Conservation (phyloP, 2,113 vertebrate genomes). For the Ivindomyrus marchei region DNA sequence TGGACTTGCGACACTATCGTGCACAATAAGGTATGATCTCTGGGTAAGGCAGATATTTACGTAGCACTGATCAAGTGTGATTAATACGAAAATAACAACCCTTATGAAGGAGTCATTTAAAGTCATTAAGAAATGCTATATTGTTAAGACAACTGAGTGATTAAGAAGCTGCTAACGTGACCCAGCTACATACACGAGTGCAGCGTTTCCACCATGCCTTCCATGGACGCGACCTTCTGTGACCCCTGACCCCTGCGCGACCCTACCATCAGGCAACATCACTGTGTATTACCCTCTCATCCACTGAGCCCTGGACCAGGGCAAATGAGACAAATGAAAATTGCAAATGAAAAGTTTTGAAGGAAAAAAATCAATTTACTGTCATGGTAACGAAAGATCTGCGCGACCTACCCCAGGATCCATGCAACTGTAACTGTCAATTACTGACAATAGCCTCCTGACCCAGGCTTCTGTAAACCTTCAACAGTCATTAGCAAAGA, state of each 20-base stretch:
- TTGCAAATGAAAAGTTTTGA: background rate
- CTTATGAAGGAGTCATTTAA: background rate
- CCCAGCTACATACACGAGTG: background rate
- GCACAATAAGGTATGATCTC: background rate
- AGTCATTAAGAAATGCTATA: background rate
- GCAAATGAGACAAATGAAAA: slow-evolving; percentile 1
- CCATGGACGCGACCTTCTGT: background rate
- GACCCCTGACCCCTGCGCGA: background rate
- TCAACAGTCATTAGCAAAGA: background rate
- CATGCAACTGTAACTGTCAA: background rate
- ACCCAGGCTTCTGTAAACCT: background rate
- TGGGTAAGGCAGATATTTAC: background rate
- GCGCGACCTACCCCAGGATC: background rate
- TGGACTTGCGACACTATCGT: background rate
- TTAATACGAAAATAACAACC: background rate
- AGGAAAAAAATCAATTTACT: slow-evolving; percentile 5
- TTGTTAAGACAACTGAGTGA: background rate
- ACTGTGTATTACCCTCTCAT: background rate
- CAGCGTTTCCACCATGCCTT: background rate
- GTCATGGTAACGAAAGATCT: slow-evolving; percentile 5
- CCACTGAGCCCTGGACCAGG: background rate
- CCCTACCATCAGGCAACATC: background rate
- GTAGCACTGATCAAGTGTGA: background rate
- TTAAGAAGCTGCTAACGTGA: background rate
- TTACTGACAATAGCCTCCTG: slow-evolving; percentile 5